These are phyloP conservation scores for Alectura lathami DNA, from an alignment of 2,113 vertebrate genomes.

Conservation along the genomic window DNA sequence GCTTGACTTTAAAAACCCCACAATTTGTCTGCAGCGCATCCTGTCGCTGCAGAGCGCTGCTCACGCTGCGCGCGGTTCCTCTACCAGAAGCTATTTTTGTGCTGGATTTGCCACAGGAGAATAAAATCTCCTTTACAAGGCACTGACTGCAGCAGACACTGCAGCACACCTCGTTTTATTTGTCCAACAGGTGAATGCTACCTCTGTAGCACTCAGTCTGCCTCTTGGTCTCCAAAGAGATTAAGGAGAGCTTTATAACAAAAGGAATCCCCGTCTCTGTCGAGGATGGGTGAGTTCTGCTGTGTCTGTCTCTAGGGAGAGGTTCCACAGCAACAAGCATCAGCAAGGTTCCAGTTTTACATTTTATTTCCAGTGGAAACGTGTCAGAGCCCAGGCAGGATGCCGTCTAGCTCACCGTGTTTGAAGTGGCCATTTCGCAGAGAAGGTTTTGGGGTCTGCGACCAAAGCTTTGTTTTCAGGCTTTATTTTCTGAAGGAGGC, in stretches of 20 bases:
- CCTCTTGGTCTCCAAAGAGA: not conserved
- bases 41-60: not conserved
- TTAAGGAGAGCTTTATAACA: not conserved
- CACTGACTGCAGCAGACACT: not conserved
- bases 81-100: not conserved
- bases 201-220: not conserved
- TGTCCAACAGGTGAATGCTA: not conserved
- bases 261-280: not conserved
- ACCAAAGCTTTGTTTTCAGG: not conserved
- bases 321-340: not conserved
- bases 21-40: not conserved
- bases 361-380: not conserved
- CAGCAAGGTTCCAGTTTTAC: not conserved
- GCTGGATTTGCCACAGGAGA: conserved; percentile 7
- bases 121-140: not conserved
- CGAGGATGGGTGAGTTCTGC: not conserved
- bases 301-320: not conserved
- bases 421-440: not conserved
- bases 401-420: not conserved
- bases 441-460: not conserved
- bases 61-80: not conserved
- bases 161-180: not conserved
- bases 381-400: not conserved
- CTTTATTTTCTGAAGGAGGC: not conserved
- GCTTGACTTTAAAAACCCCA: not conserved